These are phyloP conservation scores for Atrichornis clamosus DNA, from an alignment of 2,113 vertebrate species.

Conservation along the genomic window DNA sequence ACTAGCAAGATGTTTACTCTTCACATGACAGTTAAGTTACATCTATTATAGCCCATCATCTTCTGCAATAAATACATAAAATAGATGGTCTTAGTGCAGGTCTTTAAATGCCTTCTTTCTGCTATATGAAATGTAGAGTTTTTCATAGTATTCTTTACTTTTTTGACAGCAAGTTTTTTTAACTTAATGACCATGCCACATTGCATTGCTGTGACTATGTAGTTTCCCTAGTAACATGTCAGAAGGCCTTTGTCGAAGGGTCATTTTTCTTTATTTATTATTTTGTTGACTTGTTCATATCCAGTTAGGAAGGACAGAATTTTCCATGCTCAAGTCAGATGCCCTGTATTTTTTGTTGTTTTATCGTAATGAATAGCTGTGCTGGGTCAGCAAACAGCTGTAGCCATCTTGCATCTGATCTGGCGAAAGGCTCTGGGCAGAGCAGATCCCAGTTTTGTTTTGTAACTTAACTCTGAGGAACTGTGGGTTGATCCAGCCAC, in stretches of 20 bases:
- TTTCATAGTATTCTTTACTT: background rate
- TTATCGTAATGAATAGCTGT: background rate
- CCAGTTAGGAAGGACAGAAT: background rate
- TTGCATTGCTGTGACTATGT: background rate
- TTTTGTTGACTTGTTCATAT: constrained; percentile 1
- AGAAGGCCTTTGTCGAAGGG: background rate
- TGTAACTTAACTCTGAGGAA: background rate
- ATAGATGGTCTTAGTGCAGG: background rate
- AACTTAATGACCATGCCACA: background rate
- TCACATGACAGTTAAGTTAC: background rate
- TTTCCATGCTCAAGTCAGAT: background rate
- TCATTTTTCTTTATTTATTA: background rate
- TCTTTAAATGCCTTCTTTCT: background rate
- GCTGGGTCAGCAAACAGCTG: background rate
- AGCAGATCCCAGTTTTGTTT: background rate
- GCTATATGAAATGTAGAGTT: background rate
- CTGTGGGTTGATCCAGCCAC: background rate
- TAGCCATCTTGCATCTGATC: background rate
- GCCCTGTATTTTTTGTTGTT: background rate
- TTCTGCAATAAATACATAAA: background rate
- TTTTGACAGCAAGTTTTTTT: background rate
- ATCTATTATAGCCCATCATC: background rate
- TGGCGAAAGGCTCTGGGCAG: background rate
- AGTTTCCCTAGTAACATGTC: constrained; percentile 40
- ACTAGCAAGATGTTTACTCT: background rate